Evolutionary conservation across 1,140 invertebrate species (phyloP).

Genomic region (Orussus abietinus): DNA sequence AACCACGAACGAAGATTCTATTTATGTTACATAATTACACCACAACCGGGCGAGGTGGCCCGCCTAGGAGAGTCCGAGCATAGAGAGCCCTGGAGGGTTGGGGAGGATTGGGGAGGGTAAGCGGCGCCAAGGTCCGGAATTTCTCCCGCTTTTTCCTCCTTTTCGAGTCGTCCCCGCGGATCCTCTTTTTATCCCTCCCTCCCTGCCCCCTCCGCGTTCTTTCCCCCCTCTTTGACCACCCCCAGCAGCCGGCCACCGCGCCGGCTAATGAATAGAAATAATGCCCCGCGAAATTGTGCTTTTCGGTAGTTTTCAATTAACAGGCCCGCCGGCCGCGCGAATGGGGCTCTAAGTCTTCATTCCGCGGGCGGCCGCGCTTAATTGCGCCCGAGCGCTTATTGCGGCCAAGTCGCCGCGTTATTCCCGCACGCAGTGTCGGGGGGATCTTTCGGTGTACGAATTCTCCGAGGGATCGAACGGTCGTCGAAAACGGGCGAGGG

Average conservation of each 20-base stretch:
- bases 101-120: background rate
- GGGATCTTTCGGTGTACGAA: no score
- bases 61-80: background rate
- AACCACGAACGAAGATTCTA: constrained; percentile 42
- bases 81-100: background rate
- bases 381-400: background rate
- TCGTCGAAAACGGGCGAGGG: no score
- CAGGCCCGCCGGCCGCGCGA: constrained; percentile 26
- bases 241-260: constrained; percentile 2
- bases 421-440: no score
- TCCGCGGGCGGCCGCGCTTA: constrained; percentile 3
- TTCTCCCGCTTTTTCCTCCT: constrained; percentile 22
- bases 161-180: constrained; percentile 21
- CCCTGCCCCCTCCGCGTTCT: background rate
- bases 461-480: no score
- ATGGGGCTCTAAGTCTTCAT: constrained; percentile 31
- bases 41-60: constrained; percentile 17
- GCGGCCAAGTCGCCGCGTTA: no score
- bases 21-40: constrained; percentile 54
- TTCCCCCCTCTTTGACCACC: background rate
- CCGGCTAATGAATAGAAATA: constrained; percentile 54
- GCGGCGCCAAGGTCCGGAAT: constrained; percentile 40
- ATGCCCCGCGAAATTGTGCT: constrained; percentile 51
- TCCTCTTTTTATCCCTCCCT: constrained; percentile 15
- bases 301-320: constrained; percentile 56